Evolutionary conservation across 2,797 vertebrate genomes (phyloP).

Genomic region (Antrozous pallidus): DNA sequence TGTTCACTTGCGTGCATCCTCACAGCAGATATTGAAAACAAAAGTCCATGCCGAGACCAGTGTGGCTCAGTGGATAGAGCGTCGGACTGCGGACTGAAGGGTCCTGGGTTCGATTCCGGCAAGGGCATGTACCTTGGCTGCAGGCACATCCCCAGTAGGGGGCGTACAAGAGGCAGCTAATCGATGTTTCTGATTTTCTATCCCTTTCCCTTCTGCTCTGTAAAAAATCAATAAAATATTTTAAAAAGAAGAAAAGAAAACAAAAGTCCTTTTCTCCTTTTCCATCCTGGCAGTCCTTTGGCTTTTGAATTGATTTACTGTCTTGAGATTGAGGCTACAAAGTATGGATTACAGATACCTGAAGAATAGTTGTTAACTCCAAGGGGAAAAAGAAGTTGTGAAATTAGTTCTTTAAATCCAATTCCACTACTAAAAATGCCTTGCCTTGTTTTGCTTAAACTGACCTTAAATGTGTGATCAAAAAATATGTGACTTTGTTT

Average conservation of each 20-base stretch:
- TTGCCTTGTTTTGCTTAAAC: constrained; percentile 45
- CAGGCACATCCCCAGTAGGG: no score
- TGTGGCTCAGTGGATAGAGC: no score
- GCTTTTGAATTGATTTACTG: not conserved
- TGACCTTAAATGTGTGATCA: not conserved
- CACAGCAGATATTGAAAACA: not conserved
- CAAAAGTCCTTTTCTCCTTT: not conserved
- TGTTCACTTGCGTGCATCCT: not conserved
- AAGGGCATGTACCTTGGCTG: no score
- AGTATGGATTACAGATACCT: constrained; percentile 24
- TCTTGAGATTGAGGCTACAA: not conserved
- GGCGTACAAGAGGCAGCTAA: no score
- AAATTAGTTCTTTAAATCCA: constrained; percentile 2
- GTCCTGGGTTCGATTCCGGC: no score
- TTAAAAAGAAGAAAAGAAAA: no score
- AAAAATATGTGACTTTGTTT: constrained; percentile 10
- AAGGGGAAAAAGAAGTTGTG: not conserved
- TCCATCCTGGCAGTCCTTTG: not conserved
- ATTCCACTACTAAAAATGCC: not conserved
- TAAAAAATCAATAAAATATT: no score
- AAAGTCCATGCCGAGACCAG: no score
- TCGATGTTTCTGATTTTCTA: no score
- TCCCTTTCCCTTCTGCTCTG: no score
- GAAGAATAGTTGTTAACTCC: constrained; percentile 9
- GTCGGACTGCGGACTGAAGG: no score